Evolutionary conservation across 2,888 invertebrate genomes (phyloP).

Genomic region (Lithosia quadra): DNA sequence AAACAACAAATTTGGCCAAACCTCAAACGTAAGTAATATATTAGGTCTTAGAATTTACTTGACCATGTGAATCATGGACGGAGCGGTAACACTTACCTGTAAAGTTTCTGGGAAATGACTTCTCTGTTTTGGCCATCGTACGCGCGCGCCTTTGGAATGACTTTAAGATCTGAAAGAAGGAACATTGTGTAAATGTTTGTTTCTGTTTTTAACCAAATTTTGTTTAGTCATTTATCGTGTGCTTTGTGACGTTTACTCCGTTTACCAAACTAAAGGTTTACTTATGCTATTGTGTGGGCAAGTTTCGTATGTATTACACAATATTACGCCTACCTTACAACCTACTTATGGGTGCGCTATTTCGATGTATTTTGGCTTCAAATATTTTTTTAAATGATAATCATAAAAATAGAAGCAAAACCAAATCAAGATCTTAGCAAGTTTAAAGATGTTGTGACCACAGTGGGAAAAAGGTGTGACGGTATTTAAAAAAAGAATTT

Average conservation of each 20-base stretch:
- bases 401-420: background rate
- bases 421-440: background rate
- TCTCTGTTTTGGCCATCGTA: conserved; percentile 83
- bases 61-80: background rate
- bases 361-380: too few relatives aligned
- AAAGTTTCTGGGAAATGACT: conserved; percentile 84
- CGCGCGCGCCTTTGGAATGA: conserved; percentile 69
- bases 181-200: background rate
- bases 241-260: too few relatives aligned
- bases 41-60: background rate
- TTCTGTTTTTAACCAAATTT: background rate
- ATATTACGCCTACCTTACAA: too few relatives aligned
- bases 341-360: too few relatives aligned
- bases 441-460: background rate
- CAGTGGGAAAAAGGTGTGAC: background rate
- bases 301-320: background rate
- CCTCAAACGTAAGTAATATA: background rate
- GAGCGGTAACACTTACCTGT: conserved; percentile 69
- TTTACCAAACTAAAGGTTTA: background rate
- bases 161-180: conserved; percentile 69
- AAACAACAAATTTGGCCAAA: background rate
- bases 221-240: background rate
- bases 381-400: too few relatives aligned
- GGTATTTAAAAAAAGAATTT: too few relatives aligned
- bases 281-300: background rate